Conservation (phyloP, 92 coral and sea anemone genomes). For the Siderastrea siderea region DNA sequence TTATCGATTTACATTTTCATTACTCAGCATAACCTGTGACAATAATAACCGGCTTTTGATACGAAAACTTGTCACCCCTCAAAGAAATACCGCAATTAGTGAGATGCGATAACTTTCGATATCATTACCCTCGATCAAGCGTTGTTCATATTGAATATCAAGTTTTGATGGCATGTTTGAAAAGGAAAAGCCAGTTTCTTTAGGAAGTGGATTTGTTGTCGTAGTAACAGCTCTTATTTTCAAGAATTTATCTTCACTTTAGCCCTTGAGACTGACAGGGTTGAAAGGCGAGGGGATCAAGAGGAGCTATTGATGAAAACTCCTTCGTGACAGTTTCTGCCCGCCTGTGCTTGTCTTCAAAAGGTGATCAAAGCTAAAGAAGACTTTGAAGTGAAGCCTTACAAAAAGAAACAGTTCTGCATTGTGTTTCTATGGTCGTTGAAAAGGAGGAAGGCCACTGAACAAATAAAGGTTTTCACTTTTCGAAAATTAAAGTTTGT, state of each 20-base stretch:
- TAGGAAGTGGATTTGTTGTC: conserved; percentile 41
- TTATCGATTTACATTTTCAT: conserved; percentile 26
- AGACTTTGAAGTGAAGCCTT: conserved; percentile 27
- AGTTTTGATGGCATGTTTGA: conserved; percentile 15
- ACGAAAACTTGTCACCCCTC: conserved; percentile 15
- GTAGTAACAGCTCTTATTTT: conserved; percentile 33
- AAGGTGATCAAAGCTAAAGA: conserved; percentile 42
- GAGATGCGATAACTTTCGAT: conserved; percentile 28
- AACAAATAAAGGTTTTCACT: conserved; percentile 27
- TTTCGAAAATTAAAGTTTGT: conserved; percentile 48
- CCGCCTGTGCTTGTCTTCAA: conserved; percentile 37
- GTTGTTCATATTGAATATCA: conserved; percentile 31
- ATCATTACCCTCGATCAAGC: conserved; percentile 22
- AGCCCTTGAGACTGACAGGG: conserved; percentile 25
- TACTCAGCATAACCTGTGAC: background rate
- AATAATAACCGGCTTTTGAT: background rate
- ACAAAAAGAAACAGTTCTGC: conserved; percentile 40
- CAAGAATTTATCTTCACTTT: conserved; percentile 25
- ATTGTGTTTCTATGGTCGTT: conserved; percentile 32
- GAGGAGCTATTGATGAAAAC: conserved; percentile 16
- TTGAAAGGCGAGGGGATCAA: conserved; percentile 3
- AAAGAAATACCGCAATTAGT: conserved; percentile 30
- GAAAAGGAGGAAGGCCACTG: conserved; percentile 30
- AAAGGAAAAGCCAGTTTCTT: conserved; percentile 13
- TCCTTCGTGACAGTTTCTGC: conserved; percentile 1